Base-by-base conservation (phyloP, 2,113 vertebrate species). In the Atractosteus spatula region DNA sequence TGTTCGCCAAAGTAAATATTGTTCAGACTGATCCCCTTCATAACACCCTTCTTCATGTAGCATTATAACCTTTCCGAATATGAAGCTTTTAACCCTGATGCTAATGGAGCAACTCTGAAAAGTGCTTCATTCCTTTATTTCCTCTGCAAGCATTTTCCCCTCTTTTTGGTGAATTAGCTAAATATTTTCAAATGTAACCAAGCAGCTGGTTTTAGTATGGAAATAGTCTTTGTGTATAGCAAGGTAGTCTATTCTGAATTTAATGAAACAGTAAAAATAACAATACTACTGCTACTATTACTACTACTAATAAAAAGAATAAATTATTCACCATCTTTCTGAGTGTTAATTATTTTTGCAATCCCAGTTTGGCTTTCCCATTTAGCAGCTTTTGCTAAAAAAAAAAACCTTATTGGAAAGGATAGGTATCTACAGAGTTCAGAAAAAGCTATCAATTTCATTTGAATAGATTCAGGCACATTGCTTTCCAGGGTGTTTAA, bases 1-100 rank as follows among this genome's bases (percentile, higher is more conserved):
- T 41, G 6, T 41, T 41, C 17, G 56, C 68, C 69, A 78, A 62
- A 77, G 69, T 78, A 76, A 78, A 81, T 73, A 41, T 71, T 69
- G 62, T 64, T 61, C 14, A 70, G 64, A 44, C 51, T 45, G 71
- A 78, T 71, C 71, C 73, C 55, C 43, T 55, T 63, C 56, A 47
- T 76, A 73, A 78, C 74, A 71, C 70, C 62, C 63, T 69, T 57
- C 55, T 54, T 62, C 42, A 13, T 69, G n/a, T 29, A 41, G 62
- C 71, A 17, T 54, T 55, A 62, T 69, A 54, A 61, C 45, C 57
- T 55, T 57, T 79, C 67, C 71, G 63, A 76, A 65, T 62, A 69
- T 69, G 45, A 72, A 14, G 13, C 44, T 56, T 75, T 66, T 14
- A 59, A 11, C 44, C 11, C 16, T 4, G 29, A 54, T 29, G 13